Evolutionary conservation across 2,113 vertebrate genomes (phyloP).

Genomic region (Pseudolaguvia tuberculata): DNA sequence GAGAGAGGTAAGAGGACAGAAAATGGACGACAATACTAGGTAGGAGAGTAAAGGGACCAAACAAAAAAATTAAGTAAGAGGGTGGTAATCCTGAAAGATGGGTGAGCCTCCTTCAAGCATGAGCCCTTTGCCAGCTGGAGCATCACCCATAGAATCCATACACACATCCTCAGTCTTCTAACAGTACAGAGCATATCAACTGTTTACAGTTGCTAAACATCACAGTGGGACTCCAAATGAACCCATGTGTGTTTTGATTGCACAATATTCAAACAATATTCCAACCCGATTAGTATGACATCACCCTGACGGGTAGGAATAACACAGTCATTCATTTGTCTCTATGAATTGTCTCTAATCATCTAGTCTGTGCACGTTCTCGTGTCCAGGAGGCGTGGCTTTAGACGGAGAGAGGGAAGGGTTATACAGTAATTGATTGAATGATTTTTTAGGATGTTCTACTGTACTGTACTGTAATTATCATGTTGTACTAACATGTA

Average conservation of each 20-base stretch:
- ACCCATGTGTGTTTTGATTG: neutral
- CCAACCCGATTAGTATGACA: neutral
- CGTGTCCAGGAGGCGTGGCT: no score
- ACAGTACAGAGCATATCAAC: neutral
- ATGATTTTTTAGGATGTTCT: no score
- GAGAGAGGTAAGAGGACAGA: slow-evolving; percentile 41
- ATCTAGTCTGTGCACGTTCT: no score
- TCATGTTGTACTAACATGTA: neutral
- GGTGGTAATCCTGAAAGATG: slow-evolving; percentile 15
- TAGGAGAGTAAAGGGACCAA: slow-evolving; percentile 24
- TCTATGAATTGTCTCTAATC: no score
- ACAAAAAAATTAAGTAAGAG: slow-evolving; percentile 27
- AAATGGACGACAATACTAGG: slow-evolving; percentile 37
- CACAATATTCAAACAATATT: neutral
- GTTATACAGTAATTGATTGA: no score
- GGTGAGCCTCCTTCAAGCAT: slow-evolving; percentile 16
- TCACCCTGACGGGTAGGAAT: no score
- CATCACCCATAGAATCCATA: neutral
- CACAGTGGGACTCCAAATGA: neutral
- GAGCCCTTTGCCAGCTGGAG: slow-evolving; percentile 12
- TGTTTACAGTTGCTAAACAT: neutral
- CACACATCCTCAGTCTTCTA: neutral
- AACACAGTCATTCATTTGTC: no score
- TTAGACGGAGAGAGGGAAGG: no score
- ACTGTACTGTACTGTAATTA: neutral